phyloP scores from a whole-genome alignment of 2,888 invertebrate species.

The Melanotus villosus region DNA sequence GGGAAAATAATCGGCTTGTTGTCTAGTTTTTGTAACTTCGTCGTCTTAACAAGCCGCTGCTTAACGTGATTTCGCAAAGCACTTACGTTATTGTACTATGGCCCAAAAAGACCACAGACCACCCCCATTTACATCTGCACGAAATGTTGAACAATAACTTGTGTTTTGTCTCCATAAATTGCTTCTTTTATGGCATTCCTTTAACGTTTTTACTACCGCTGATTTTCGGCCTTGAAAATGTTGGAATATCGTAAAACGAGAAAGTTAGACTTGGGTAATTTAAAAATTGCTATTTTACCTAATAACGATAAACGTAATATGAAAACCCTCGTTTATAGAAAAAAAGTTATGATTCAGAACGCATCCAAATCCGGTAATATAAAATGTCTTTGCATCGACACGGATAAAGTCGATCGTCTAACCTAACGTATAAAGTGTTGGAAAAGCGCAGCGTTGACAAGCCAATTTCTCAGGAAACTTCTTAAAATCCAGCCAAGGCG shows the following conservation, averaged over 20 bases:
- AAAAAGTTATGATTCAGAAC: not conserved
- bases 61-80: slow-evolving; percentile 39
- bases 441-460: slow-evolving; percentile 55
- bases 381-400: slow-evolving; percentile 26
- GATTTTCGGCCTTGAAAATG: no score
- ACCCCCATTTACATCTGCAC: slow-evolving; percentile 51
- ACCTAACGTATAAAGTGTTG: slow-evolving; percentile 29
- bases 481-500: slow-evolving; percentile 56
- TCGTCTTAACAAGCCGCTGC: slow-evolving; percentile 37
- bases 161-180: not conserved
- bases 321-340: not conserved
- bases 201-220: no score
- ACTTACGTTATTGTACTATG: slow-evolving; percentile 47
- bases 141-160: not conserved
- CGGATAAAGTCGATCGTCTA: slow-evolving; percentile 23
- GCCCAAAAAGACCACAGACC: slow-evolving; percentile 37
- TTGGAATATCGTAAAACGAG: no score
- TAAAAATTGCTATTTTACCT: no score
- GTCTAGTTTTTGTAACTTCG: slow-evolving; percentile 41
- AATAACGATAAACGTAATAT: not conserved
- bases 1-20: slow-evolving; percentile 46
- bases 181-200: not conserved
- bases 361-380: slow-evolving; percentile 13
- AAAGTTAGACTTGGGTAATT: no score
- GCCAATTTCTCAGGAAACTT: slow-evolving; percentile 58